Conservation (phyloP, 1,140 invertebrate genomes). For the Rhopalosiphum padi region DNA sequence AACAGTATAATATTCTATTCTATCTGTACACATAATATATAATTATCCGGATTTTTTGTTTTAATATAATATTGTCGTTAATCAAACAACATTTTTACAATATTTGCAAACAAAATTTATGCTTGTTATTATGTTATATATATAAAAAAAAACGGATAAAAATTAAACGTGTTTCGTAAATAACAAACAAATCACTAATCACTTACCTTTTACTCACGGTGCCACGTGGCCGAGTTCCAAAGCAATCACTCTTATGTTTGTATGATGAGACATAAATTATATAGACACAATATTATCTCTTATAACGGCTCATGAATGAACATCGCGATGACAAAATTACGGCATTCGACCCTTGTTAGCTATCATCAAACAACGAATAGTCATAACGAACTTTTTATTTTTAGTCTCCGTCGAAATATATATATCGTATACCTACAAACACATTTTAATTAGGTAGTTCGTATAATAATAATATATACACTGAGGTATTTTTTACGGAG, state of each 20-base stretch:
- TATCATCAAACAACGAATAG: not conserved
- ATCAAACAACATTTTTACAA: not conserved
- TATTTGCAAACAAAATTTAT: too few species aligned
- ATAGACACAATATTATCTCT: not conserved
- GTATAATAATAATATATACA: not conserved
- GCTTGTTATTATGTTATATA: not conserved
- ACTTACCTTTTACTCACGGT: not conserved
- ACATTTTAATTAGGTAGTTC: not conserved
- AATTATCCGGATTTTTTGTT: not conserved
- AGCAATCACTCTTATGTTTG: not conserved
- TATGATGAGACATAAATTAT: not conserved
- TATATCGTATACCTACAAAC: not conserved
- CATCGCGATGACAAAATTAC: slow-evolving; percentile 39
- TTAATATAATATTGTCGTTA: not conserved
- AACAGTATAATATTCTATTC: not conserved
- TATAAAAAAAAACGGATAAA: not conserved
- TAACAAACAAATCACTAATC: not conserved
- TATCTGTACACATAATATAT: not conserved
- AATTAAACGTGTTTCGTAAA: not conserved
- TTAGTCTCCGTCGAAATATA: not conserved
- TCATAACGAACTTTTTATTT: slow-evolving; percentile 9
- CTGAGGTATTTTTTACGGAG: not conserved
- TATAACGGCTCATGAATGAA: not conserved
- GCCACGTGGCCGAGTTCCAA: not conserved
- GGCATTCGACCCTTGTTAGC: not conserved